Evolutionary conservation across 2,113 vertebrate species (phyloP).

Genomic region (Gyps fulvus): DNA sequence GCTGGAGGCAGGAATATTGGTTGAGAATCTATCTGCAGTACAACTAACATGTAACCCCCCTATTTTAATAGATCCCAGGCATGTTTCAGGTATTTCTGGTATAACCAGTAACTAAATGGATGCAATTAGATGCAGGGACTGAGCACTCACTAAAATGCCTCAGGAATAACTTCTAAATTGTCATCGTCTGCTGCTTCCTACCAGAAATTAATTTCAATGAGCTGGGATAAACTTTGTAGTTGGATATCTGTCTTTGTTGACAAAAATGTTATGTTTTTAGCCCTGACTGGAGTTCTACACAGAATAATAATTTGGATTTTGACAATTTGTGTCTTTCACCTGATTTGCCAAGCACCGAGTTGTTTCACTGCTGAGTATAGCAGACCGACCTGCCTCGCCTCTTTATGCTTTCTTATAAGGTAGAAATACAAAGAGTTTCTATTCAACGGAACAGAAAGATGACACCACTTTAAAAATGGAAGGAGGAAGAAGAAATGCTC

Average conservation of each 20-base stretch:
- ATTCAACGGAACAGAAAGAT: neutral
- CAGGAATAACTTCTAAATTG: neutral
- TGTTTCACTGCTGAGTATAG: neutral
- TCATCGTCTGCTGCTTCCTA: neutral
- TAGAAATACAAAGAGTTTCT: neutral
- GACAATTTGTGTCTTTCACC: neutral
- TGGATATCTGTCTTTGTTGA: neutral
- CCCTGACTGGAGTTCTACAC: neutral
- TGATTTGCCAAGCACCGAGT: neutral
- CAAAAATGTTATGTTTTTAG: neutral
- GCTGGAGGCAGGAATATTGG: neutral
- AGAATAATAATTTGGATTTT: neutral
- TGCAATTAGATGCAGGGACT: neutral
- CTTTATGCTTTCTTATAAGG: neutral
- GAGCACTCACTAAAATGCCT: neutral
- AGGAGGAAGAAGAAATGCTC: neutral
- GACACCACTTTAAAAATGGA: neutral
- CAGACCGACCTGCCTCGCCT: neutral
- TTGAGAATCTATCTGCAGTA: neutral
- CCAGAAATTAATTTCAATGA: neutral
- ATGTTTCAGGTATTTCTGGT: neutral
- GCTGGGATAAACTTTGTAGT: neutral
- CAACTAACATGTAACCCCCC: neutral
- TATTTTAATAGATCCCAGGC: neutral
- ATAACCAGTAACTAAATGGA: neutral